Percentiles rank a stretch among this genome's conserved stretches.
These are phyloP conservation scores for Noctua pronuba DNA, from an alignment of 2,888 invertebrate species.

Conservation along the genomic window DNA sequence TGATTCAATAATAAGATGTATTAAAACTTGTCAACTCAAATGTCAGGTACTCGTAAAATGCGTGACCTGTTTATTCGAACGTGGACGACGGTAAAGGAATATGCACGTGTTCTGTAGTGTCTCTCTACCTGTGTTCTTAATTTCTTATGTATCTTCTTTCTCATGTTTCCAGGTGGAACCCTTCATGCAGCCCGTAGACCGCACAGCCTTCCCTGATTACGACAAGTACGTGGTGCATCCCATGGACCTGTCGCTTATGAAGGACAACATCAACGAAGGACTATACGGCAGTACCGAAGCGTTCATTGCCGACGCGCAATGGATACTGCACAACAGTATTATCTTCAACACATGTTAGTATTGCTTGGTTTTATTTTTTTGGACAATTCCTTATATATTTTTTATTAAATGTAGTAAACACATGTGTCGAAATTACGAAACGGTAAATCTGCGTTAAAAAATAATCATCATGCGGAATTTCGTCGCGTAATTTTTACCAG, in stretches of 20 bases:
- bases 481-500: neutral
- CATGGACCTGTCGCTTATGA: conserved; percentile 95
- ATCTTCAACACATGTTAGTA: conserved; percentile 96
- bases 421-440: neutral
- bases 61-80: too few species aligned
- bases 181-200: conserved; percentile 94
- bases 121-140: neutral
- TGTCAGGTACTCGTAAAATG: too few species aligned
- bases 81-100: neutral
- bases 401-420: neutral
- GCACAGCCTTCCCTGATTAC: conserved; percentile 93
- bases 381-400: neutral
- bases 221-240: conserved; percentile 96
- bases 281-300: conserved; percentile 96
- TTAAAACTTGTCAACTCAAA: neutral
- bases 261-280: conserved; percentile 93
- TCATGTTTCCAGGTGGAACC: conserved; percentile 92
- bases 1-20: neutral
- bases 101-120: neutral
- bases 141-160: neutral
- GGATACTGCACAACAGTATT: conserved; percentile 98
- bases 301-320: conserved; percentile 97
- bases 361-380: neutral
- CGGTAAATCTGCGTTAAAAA: neutral
- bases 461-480: neutral